Evolutionary conservation across 2,797 vertebrate genomes (phyloP).

Genomic region (Poecilia picta): DNA sequence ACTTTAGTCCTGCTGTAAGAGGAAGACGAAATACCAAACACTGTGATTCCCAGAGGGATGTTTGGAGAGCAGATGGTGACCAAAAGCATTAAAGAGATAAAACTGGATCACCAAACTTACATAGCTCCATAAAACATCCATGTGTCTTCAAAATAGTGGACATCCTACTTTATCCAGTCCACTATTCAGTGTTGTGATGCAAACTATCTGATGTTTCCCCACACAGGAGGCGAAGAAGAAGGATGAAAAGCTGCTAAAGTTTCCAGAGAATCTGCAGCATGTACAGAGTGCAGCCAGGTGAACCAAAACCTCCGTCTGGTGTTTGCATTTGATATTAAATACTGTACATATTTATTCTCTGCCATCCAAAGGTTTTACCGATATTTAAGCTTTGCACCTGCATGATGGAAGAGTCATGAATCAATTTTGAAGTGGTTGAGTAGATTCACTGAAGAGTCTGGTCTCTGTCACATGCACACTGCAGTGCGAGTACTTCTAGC

Average conservation of each 20-base stretch:
- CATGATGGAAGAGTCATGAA: background rate
- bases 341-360: background rate
- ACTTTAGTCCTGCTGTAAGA: constrained; percentile 14
- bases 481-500: constrained; percentile 35
- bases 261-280: constrained; percentile 90
- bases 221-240: constrained; percentile 96
- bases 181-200: background rate
- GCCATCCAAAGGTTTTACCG: background rate
- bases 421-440: background rate
- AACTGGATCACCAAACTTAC: constrained; percentile 27
- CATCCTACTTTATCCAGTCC: background rate
- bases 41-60: constrained; percentile 25
- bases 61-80: constrained; percentile 61
- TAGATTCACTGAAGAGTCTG: background rate
- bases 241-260: constrained; percentile 89
- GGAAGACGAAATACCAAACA: constrained; percentile 17
- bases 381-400: background rate
- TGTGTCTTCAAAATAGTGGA: background rate
- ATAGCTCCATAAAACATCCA: constrained; percentile 26
- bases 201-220: constrained; percentile 2
- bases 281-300: constrained; percentile 94
- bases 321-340: background rate
- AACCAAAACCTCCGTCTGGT: constrained; percentile 20
- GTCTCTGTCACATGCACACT: constrained; percentile 5
- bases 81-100: constrained; percentile 46